A percentile compares a stretch with the other conserved stretches of the same genome.
These are phyloP conservation scores for Gortyna flavago DNA, from an alignment of 2,888 invertebrate genomes.

Conservation along the genomic window DNA sequence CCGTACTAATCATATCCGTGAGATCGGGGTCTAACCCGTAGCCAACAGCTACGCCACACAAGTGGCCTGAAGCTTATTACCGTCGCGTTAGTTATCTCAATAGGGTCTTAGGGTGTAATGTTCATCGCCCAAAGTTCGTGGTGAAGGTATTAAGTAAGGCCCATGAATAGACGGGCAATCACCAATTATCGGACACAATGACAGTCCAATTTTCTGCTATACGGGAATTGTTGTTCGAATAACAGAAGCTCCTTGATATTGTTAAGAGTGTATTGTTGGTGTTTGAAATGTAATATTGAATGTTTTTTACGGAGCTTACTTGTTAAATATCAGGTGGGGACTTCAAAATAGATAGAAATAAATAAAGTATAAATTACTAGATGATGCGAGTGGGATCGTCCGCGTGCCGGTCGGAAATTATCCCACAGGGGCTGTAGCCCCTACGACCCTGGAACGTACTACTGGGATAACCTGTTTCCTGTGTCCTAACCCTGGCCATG, in stretches of 20 bases:
- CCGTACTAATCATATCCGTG: too few species aligned
- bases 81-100: slow-evolving; percentile 18
- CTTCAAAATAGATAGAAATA: neutral
- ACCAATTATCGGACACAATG: slow-evolving; percentile 52
- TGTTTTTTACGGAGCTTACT: neutral
- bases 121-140: slow-evolving; percentile 5
- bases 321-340: neutral
- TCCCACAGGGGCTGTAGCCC: too few species aligned
- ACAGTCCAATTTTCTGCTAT: slow-evolving; percentile 45
- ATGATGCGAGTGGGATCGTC: too few species aligned
- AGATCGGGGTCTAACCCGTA: too few species aligned
- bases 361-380: neutral
- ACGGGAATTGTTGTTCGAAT: slow-evolving; percentile 25
- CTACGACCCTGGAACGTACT: too few species aligned
- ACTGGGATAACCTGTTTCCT: too few species aligned
- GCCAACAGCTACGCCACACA: neutral
- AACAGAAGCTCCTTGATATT: slow-evolving; percentile 27
- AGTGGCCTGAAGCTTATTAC: neutral
- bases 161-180: slow-evolving; percentile 46
- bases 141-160: slow-evolving; percentile 40
- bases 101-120: slow-evolving; percentile 19
- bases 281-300: slow-evolving; percentile 1
- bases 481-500: too few species aligned
- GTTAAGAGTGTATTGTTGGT: slow-evolving; percentile 16
- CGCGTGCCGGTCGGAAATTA: too few species aligned